These are phyloP conservation scores for Salmo trutta DNA, from an alignment of 2,797 vertebrate genomes.

Conservation along the genomic window DNA sequence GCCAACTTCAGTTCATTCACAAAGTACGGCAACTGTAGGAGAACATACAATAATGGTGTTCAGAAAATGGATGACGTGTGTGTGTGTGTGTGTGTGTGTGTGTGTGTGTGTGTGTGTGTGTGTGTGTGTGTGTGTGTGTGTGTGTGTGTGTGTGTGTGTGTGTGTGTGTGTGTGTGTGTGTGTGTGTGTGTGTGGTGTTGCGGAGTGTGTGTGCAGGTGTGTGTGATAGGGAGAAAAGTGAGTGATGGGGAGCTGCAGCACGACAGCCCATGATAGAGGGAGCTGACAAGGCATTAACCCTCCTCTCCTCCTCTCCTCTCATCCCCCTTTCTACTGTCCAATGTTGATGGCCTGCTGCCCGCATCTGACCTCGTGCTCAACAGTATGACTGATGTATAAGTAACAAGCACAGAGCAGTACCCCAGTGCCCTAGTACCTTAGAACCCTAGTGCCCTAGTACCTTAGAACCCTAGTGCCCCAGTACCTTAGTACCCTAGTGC, in stretches of 20 bases:
- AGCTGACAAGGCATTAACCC: background rate
- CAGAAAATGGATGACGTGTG: background rate
- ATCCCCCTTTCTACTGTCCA: background rate
- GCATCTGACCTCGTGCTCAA: background rate
- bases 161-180: no score
- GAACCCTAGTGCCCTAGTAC: no score
- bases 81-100: background rate
- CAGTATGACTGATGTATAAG: background rate
- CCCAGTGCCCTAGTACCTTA: no score
- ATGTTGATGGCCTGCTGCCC: background rate
- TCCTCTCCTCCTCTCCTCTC: background rate
- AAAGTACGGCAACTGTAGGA: conserved; percentile 84
- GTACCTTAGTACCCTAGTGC: no score
- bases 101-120: background rate
- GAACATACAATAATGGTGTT: conserved; percentile 23
- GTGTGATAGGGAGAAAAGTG: background rate
- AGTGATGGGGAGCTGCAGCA: background rate
- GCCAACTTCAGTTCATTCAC: conserved; percentile 86
- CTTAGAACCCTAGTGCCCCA: no score
- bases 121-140: background rate
- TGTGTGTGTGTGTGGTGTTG: no score
- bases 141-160: no score
- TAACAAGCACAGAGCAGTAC: no score
- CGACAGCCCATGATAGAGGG: background rate
- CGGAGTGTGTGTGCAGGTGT: background rate